A percentile compares a stretch with the other conserved stretches of the same genome.
These are phyloP conservation scores for Ptychochromis oligacanthus DNA, from an alignment of 2,113 vertebrate species.

Conservation along the genomic window DNA sequence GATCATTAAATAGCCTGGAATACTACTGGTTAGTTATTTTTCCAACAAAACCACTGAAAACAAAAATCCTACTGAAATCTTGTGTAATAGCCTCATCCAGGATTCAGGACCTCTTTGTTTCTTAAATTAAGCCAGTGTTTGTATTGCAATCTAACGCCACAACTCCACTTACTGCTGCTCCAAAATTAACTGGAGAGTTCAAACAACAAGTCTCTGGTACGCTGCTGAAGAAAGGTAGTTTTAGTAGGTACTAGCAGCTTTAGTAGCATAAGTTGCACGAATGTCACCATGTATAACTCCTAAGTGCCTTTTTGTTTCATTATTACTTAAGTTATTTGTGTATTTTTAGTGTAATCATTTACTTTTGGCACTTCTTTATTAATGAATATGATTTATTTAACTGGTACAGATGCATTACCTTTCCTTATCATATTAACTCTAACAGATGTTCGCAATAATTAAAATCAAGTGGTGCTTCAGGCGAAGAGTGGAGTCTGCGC, in stretches of 20 bases:
- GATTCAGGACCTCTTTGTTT: background rate
- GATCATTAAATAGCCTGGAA: background rate
- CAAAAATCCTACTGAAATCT: background rate
- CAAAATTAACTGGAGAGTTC: conserved; percentile 2
- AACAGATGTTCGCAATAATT: conserved; percentile 13
- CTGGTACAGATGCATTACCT: background rate
- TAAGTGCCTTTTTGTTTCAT: conserved; percentile 2
- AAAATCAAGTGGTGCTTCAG: conserved; percentile 26
- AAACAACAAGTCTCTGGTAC: too few species aligned
- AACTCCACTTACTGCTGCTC: conserved; percentile 1
- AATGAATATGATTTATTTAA: background rate
- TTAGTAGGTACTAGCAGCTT: too few species aligned
- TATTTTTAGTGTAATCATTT: background rate
- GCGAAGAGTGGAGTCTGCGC: background rate
- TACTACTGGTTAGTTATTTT: conserved; percentile 1
- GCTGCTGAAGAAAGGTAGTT: background rate
- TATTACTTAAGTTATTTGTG: background rate
- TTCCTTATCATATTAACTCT: background rate
- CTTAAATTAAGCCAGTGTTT: conserved; percentile 1
- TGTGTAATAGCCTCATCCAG: background rate
- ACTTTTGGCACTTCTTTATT: background rate
- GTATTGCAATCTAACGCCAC: background rate
- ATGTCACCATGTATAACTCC: background rate
- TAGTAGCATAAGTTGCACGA: background rate
- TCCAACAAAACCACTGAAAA: background rate